These are phyloP conservation scores for Homarus gammarus DNA, from an alignment of 2,888 invertebrate species.

Conservation along the genomic window DNA sequence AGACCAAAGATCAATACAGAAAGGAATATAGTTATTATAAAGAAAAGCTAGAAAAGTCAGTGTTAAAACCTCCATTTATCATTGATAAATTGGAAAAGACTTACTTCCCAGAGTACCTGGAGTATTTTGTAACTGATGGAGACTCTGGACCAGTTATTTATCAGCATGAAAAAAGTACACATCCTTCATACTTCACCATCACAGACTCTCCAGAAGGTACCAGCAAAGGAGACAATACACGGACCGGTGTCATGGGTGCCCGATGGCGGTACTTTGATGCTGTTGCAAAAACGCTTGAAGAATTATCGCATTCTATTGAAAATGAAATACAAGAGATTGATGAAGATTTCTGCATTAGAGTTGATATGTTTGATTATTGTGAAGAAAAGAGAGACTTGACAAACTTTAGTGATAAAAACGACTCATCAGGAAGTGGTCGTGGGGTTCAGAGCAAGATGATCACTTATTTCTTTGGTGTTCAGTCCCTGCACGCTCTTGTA, in stretches of 20 bases:
- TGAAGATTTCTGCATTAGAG: constrained; percentile 51
- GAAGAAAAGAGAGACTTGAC: constrained; percentile 63
- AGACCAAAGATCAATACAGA: constrained; percentile 68
- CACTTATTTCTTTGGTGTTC: constrained; percentile 58
- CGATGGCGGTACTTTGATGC: constrained; percentile 66
- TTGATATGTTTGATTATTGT: constrained; percentile 51
- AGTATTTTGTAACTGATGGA: constrained; percentile 57
- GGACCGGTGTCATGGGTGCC: constrained; percentile 37
- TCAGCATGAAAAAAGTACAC: constrained; percentile 47
- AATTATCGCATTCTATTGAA: constrained; percentile 37
- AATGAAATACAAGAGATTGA: constrained; percentile 27
- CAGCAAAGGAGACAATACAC: constrained; percentile 11
- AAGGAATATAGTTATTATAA: constrained; percentile 67
- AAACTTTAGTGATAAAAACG: constrained; percentile 33
- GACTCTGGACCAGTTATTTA: constrained; percentile 32
- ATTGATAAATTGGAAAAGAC: constrained; percentile 62
- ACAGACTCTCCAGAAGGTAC: constrained; percentile 19
- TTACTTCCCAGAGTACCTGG: constrained; percentile 65
- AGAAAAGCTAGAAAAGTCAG: constrained; percentile 58
- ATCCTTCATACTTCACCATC: constrained; percentile 57
- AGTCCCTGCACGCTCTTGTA: constrained; percentile 30
- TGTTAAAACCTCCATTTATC: constrained; percentile 63
- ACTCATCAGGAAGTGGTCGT: not conserved
- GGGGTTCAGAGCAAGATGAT: constrained; percentile 47
- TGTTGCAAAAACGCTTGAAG: constrained; percentile 65